Conservation (phyloP, 1,140 invertebrate genomes). For the Geopemphigus sp. region DNA sequence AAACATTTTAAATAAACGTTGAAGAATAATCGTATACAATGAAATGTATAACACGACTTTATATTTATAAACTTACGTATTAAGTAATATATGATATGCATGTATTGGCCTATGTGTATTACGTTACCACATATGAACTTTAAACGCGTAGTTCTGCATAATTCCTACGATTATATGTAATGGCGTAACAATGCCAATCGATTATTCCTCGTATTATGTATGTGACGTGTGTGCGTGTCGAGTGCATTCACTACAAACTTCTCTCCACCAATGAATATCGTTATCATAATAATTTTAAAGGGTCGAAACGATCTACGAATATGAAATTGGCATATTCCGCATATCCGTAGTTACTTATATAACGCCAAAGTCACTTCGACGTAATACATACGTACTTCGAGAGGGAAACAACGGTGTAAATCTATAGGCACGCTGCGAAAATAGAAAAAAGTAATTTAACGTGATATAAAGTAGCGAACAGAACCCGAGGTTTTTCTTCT, state of each 20-base stretch:
- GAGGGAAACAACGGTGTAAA: no score
- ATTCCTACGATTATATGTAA: neutral
- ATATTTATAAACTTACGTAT: no score
- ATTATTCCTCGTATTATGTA: slow-evolving; percentile 1
- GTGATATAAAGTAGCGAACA: no score
- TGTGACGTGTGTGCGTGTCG: neutral
- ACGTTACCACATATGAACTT: neutral
- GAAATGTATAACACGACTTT: no score
- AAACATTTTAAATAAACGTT: no score
- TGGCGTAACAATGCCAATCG: neutral
- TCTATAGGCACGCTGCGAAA: no score
- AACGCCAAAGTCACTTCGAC: neutral
- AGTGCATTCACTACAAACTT: neutral
- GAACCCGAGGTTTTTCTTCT: no score
- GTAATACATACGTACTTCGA: neutral
- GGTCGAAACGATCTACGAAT: slow-evolving; percentile 1
- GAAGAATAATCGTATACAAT: no score
- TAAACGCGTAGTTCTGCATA: neutral
- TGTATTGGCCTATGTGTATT: no score
- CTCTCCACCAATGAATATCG: neutral
- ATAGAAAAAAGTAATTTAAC: no score
- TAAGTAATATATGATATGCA: no score
- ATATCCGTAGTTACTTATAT: neutral
- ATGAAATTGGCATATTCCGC: slow-evolving; percentile 3
- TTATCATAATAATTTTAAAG: slow-evolving; percentile 27